These are phyloP conservation scores for Tupaia tana DNA, from an alignment of 2,113 vertebrate species.

Conservation along the genomic window DNA sequence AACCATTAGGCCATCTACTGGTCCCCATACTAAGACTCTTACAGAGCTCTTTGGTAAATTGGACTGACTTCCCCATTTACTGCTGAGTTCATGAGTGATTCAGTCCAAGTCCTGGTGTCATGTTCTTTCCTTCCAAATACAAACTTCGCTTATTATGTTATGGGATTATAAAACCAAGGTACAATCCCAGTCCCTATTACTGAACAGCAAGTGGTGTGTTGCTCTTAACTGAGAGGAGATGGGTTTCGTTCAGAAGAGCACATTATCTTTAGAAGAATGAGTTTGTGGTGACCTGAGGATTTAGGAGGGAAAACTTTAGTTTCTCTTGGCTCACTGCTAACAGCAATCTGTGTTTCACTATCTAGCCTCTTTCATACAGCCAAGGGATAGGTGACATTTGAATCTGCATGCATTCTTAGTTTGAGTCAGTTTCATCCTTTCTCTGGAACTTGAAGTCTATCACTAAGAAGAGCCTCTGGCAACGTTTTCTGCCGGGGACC, in stretches of 20 bases:
- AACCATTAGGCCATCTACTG: too few relatives aligned
- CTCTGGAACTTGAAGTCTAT: background rate
- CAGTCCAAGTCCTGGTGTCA: background rate
- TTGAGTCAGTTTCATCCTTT: background rate
- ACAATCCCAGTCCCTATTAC: background rate
- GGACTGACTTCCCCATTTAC: background rate
- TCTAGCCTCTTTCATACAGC: background rate
- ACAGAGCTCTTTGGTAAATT: background rate
- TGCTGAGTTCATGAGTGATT: background rate
- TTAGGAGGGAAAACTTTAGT: background rate
- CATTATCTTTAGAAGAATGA: background rate
- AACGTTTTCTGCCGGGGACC: too few relatives aligned
- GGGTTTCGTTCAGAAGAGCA: background rate
- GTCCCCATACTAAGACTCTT: too few relatives aligned
- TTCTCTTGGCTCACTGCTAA: background rate
- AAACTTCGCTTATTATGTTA: background rate
- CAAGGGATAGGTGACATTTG: background rate
- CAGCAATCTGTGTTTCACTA: background rate
- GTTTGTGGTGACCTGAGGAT: background rate
- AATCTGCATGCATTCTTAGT: background rate
- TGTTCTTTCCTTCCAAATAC: background rate
- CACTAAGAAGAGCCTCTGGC: background rate
- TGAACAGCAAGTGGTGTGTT: background rate
- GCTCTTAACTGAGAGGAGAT: background rate
- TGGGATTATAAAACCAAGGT: background rate